Evolutionary conservation across 2,888 invertebrate genomes (phyloP), one percentile per base, ranked within the genome.

Genomic region (Meteorus cinctellus): DNA sequence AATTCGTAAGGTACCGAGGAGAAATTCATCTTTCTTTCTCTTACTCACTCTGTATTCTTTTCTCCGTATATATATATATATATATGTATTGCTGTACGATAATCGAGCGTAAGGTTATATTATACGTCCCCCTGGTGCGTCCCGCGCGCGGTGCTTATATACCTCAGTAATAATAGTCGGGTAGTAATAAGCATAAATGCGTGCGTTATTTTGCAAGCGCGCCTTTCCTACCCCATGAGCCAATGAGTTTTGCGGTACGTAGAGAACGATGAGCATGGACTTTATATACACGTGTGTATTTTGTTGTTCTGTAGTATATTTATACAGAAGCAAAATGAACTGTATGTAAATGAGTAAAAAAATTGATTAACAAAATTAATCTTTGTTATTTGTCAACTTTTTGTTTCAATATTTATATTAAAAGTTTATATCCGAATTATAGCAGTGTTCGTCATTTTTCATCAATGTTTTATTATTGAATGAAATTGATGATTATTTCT

Each of bases 151-250:
- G 55, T 19, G 55, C 55, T 55, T 55, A 19, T 55, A 55, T 55
- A 19, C 55, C 55, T 6, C 63, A 63, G 63, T 72, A 63, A 72
- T 72, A 72, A 72, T 72, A 72, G 72, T 72, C 31, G 62, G 72
- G 72, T 63, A 69, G 69, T 69, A 72, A 72, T 72, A 63, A 72
- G 72, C 63, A 72, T 72, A 72, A 72, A 72, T 72, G 72, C 63
- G 62, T 72, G 31, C 72, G 72, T 72, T 72, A 72, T 72, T 72
- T 72, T 14, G 63, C 63, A 72, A 72, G 62, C 45, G 48, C 45
- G 31, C 65, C 31, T 62, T 63, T 63, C 63, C 72, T 63, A 63
- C 72, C 63, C 29, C 48, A 48, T 48, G 24, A 68, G 31, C 68
- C 68, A 34, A 34, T 65, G 65, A 36, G 19, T 55, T 55, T 55